Base-by-base conservation (phyloP, 2,888 invertebrate genomes). In the Pachydiplax longipennis region DNA sequence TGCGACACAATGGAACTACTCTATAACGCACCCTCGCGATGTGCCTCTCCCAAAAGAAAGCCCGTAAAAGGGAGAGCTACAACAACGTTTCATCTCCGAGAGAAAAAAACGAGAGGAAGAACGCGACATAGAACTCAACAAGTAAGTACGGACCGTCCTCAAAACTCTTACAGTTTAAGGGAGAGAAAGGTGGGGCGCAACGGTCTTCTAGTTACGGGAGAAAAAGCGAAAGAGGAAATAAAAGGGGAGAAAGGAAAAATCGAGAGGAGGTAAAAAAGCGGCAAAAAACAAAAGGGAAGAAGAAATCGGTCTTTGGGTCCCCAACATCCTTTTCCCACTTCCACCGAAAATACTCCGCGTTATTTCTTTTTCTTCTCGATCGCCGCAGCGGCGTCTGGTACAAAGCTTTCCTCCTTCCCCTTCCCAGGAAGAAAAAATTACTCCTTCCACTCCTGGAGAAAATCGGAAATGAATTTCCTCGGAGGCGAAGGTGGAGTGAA, bases 391-490 rank as follows among this genome's bases (percentile, higher is more conserved):
- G 83, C 35, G 83, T 83, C 83, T 83, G 83, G 83, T 83, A 83
- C 53, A 83, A 83, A 53, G 83, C 83, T 44, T 18, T 35, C 35
- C 83, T 35, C 31, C 18, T 8, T 35, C 35, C 58, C 58, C 35
- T 35, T 13, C 22, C 48, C 2, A 53, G 31, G 31, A 73, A 31
- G 25, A 12, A 31, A 25, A 31, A 25, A 31, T 25, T 31, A n/a
- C n/a, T 31, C 18, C 44, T 40, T 25, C 3, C 25, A 35, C 35
- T 35, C 87, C 8, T 61, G 12, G 40, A 87, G 87, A 65, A 87
- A 87, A 87, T 87, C 87, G 87, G 87, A 87, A 87, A 87, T 87
- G 87, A 87, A 87, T 87, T 87, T 61, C 65, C 87, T 87, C 65
- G 35, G 87, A 61, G 58, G 87, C 87, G 83, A 35, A 8, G 22